Evolutionary conservation across 2,888 invertebrate genomes (phyloP), one percentile per base, ranked within the genome.

Genomic region (Lampropteryx suffumata): DNA sequence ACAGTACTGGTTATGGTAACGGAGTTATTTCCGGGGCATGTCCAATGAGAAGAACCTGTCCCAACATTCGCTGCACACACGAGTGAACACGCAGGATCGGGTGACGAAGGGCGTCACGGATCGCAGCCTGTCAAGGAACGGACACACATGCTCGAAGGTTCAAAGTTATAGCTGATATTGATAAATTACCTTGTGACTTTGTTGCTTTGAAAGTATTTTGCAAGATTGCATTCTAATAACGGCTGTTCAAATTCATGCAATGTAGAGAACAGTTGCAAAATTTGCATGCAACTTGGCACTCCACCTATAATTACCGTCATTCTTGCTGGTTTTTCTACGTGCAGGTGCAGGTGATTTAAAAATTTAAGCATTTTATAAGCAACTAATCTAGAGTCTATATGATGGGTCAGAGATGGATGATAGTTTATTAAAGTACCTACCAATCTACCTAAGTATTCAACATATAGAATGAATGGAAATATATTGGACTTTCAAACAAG

Each of bases 81-180:
- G 72, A 69, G 51, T 63, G 69, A 55, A 51, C 37, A 43, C 26
- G 34, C 46, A 46, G 48, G 61, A 61, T 61, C 69, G 54, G 56
- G 57, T 61, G 61, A 37, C 63, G 62, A 55, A 63, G 65, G 73
- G 66, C 71, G 69, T 65, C 66, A 69, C 62, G 67, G 61, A 45
- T 56, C 46, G 44, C 39, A 43, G 50, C 26, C 52, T 29, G 41
- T 36, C 50, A 36, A 44, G 44, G 41, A 49, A 33, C 39, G 27
- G 21, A 30, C 41, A 27, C 41, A 33, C 37, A 28, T 26, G 14
- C 35, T n/a, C n/a, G n/a, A n/a, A n/a, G n/a, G n/a, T n/a, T n/a
- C n/a, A n/a, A n/a, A n/a, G n/a, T n/a, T n/a, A n/a, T n/a, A n/a
- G n/a, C n/a, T n/a, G n/a, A n/a, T n/a, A n/a, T n/a, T n/a, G n/a